Evolutionary conservation across 1,140 invertebrate species (phyloP), one percentile per base, ranked within the genome.

Genomic region (Brachionus sp.): DNA sequence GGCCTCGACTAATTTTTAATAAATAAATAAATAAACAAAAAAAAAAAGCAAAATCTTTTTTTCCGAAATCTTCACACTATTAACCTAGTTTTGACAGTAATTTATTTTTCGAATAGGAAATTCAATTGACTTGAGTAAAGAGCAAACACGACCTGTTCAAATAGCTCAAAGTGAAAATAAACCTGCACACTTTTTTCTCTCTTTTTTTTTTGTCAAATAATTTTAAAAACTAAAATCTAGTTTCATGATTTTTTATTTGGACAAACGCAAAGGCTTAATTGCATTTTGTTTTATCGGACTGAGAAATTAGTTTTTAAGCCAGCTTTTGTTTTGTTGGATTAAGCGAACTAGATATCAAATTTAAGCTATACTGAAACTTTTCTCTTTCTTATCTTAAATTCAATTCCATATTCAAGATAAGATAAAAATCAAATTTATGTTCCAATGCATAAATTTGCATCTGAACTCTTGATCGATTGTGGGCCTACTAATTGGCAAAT

Each of bases 301-400:
- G 66, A 39, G 37, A 70, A 70, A 70, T 70, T 70, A 70, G 29
- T 70, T 70, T 68, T 70, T 70, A 70, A 70, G 66, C 66, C 66
- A 70, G 33, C 66, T 70, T 70, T 70, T 70, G 66, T 70, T 70
- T 70, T 70, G 33, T 70, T 70, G 66, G 66, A 70, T 70, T 70
- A 70, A 37, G 33, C 25, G 37, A 33, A 39, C 66, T 19, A 70
- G 50, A 57, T 57, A 57, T 57, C 50, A 57, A 57, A 57, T 57
- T 57, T 57, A 57, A 57, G 50, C 16, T 57, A 57, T 19, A 57
- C 50, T 57, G 50, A 57, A 57, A 57, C 50, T 57, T 57, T 57
- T 57, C 50, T 57, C 50, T 57, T 19, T 57, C 13, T 50, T 50
- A 50, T 57, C 50, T 57, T 57, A 57, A 25, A 57, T 57, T 57